phyloP scores from a whole-genome alignment of 1,140 invertebrate species.

The Metaphire vulgaris region DNA sequence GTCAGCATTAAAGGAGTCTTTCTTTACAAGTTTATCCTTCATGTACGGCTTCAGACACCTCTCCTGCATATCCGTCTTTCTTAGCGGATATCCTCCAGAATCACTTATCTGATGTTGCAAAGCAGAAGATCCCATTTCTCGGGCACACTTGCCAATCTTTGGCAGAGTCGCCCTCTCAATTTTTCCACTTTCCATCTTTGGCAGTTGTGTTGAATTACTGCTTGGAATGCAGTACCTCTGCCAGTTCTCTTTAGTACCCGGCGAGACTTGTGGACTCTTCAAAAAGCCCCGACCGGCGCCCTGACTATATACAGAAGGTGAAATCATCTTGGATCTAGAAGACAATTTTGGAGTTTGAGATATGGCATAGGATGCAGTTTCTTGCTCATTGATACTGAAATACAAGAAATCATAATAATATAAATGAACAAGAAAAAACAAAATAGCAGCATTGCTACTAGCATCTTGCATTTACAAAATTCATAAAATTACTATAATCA shows the following conservation, averaged over 20 bases:
- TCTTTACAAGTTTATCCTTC: too few relatives aligned
- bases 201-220: background rate
- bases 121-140: background rate
- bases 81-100: too few relatives aligned
- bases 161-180: background rate
- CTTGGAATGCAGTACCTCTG: background rate
- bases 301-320: background rate
- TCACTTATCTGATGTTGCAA: background rate
- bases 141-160: background rate
- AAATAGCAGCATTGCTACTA: too few relatives aligned
- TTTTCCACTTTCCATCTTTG: background rate
- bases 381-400: background rate
- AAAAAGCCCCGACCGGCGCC: background rate
- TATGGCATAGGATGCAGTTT: background rate
- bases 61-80: too few relatives aligned
- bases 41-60: too few relatives aligned
- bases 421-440: too few relatives aligned
- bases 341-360: background rate
- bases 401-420: too few relatives aligned
- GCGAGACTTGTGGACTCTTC: background rate
- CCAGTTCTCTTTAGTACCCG: background rate
- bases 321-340: background rate
- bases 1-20: too few relatives aligned
- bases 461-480: too few relatives aligned
- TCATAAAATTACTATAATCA: too few relatives aligned